Base-by-base conservation (phyloP, 2,888 invertebrate species). In the Lepidonotus clava region DNA sequence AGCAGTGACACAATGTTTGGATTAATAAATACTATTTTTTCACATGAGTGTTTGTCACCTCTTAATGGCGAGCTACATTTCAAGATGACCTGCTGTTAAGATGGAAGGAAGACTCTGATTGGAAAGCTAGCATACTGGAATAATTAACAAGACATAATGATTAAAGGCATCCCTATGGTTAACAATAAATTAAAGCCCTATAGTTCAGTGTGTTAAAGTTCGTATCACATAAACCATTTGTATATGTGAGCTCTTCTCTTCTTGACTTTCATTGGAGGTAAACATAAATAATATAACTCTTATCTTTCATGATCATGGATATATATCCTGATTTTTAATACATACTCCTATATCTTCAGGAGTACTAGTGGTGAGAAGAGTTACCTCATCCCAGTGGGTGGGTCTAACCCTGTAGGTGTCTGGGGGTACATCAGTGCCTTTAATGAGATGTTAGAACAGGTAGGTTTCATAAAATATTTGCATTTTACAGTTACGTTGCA, bases 401-500 rank as follows among this genome's bases (percentile, higher is more conserved):
- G 93, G 0, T 93, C 93, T 6, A 90, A 92, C 87, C 85, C 84
- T 14, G 88, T 92, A 5, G 93, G 93, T 18, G 34, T 93, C 61
- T 93, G 90, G 91, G 93, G 93, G 6, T 93, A 93, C 88, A 85
- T 93, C 1, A 88, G 89, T 41, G 91, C 90, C 38, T 93, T 93
- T 87, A 86, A 92, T 34, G 93, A 92, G 88, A 86, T 92, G 36
- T 84, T 91, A 0, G 76, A 88, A 46, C 92, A 91, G 90, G 91
- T 92, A 76, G 67, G 14, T 38, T 21, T 34, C 51, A 38, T 40
- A 5, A 53, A 53, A 18, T 11, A 76, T 76, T 28, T 28, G 11
- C 36, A 76, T 28, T 76, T 28, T 76, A 76, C 34, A 76, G 6
- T 11, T 66, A 24, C 11, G 24, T 51, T 14, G 11, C 11, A 14